Conservation (phyloP, 2,888 invertebrate genomes). For the Alsophila aescularia region DNA sequence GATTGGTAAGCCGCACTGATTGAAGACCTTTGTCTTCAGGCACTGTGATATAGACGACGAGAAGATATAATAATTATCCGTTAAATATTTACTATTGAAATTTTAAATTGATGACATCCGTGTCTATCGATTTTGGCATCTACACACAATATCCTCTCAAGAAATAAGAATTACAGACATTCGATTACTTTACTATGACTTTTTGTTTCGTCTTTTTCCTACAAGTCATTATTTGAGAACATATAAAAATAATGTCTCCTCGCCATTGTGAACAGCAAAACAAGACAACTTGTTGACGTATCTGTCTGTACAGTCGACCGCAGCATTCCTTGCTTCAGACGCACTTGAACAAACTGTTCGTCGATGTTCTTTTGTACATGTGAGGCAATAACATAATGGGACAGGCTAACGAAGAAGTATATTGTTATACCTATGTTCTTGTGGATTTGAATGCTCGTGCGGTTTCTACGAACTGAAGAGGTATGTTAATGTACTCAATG, state of each 20-base stretch:
- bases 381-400: conserved; percentile 22
- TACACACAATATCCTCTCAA: too few relatives aligned
- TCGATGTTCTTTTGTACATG: conserved; percentile 21
- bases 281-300: conserved; percentile 5
- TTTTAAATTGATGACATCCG: too few relatives aligned
- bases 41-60: too few relatives aligned
- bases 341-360: conserved; percentile 26
- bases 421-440: neutral
- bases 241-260: conserved; percentile 7
- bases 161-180: neutral
- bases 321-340: conserved; percentile 13
- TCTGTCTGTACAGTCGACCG: conserved; percentile 3
- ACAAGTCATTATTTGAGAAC: conserved; percentile 5
- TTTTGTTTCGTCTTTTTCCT: neutral
- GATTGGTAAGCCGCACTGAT: too few relatives aligned
- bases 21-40: too few relatives aligned
- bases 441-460: neutral
- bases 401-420: conserved; percentile 2
- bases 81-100: too few relatives aligned
- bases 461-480: conserved; percentile 4
- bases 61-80: too few relatives aligned
- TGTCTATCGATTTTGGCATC: too few relatives aligned
- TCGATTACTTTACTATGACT: neutral
- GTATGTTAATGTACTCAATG: neutral
- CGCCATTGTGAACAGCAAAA: conserved; percentile 10